Conservation (phyloP, 2,797 vertebrate species). For the Alectoris magna region DNA sequence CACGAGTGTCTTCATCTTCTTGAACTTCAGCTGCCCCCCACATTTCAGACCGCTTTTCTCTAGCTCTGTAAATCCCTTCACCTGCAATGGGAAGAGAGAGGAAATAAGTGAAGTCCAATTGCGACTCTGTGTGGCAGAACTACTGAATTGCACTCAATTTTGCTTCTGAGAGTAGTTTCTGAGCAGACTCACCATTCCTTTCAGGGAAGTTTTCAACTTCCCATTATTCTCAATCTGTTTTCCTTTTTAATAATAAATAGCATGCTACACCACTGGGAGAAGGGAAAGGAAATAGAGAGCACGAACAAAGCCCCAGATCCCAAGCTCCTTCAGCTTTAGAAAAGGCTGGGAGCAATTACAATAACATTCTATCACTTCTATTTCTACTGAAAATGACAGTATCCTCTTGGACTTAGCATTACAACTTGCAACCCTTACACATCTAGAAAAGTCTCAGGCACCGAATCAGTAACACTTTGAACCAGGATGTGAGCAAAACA, state of each 20-base stretch:
- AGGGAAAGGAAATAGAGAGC: background rate
- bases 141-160: conserved; percentile 27
- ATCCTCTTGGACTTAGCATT: background rate
- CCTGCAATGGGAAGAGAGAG: conserved; percentile 52
- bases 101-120: conserved; percentile 68
- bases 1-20: conserved; percentile 83
- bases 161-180: background rate
- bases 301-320: background rate
- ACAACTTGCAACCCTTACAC: background rate
- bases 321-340: background rate
- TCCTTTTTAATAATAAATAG: background rate
- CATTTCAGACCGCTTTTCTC: conserved; percentile 73
- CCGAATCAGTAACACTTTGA: background rate
- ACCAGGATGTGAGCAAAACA: background rate
- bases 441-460: background rate
- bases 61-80: conserved; percentile 82
- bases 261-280: background rate
- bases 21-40: conserved; percentile 79
- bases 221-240: background rate
- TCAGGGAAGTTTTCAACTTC: background rate
- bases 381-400: background rate
- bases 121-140: conserved; percentile 78
- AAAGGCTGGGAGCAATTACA: background rate
- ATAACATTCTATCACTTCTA: background rate
- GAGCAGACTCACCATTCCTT: background rate